A percentile compares a stretch with the other conserved stretches of the same genome.
phyloP scores from a whole-genome alignment of 2,888 invertebrate genomes.

The Caenorhabditis zanzibari region DNA sequence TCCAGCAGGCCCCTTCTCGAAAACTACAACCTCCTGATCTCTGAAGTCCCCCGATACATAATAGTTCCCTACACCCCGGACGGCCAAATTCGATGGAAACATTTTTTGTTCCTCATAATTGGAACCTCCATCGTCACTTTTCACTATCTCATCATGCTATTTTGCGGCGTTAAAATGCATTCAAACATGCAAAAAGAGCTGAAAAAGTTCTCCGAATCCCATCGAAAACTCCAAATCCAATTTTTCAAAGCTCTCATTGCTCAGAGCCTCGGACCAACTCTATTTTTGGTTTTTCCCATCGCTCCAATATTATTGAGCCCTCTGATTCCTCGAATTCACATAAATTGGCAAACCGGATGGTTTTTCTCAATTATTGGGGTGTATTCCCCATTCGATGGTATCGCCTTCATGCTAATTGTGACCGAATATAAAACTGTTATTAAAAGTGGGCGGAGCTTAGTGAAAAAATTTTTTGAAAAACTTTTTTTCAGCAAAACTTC shows the following conservation, averaged over 20 bases:
- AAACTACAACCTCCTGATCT: background rate
- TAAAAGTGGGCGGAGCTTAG: no score
- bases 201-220: background rate
- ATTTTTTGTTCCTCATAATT: background rate
- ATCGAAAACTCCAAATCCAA: slow-evolving; percentile 1
- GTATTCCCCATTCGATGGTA: slow-evolving; percentile 9
- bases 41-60: background rate
- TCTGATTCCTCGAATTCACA: background rate
- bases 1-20: background rate
- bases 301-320: slow-evolving; percentile 1
- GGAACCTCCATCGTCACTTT: background rate
- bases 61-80: background rate
- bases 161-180: slow-evolving; percentile 18
- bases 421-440: background rate
- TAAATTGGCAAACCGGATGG: slow-evolving; percentile 4
- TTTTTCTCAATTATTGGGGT: background rate
- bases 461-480: no score
- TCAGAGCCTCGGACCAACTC: slow-evolving; percentile 15
- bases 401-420: slow-evolving; percentile 16
- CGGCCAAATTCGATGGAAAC: background rate
- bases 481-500: background rate
- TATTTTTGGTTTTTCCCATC: slow-evolving; percentile 1
- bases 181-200: slow-evolving; percentile 8
- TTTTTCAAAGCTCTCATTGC: slow-evolving; percentile 25
- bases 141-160: slow-evolving; percentile 6